Evolutionary conservation across 1,140 invertebrate species (phyloP).

Genomic region (Epicauta chinensis): DNA sequence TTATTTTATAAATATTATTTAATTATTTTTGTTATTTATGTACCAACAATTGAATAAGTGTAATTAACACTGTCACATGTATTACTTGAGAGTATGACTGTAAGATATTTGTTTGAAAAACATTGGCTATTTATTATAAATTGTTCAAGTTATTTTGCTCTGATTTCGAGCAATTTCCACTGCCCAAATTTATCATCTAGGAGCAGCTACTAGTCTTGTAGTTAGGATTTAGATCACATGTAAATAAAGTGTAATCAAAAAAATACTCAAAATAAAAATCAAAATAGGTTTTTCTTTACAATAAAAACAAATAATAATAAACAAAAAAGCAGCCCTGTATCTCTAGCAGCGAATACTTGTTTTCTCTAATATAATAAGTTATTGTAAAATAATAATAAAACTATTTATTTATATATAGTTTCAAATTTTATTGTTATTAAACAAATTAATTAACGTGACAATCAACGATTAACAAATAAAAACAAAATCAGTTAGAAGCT

Average conservation of each 20-base stretch:
- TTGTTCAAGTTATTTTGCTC: slow-evolving; percentile 21
- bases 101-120: slow-evolving; percentile 24
- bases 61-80: slow-evolving; percentile 21
- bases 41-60: slow-evolving; percentile 4
- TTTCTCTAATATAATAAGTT: too few relatives aligned
- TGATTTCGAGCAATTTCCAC: slow-evolving; percentile 17
- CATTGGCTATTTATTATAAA: slow-evolving; percentile 18
- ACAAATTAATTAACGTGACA: too few relatives aligned
- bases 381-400: too few relatives aligned
- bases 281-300: too few relatives aligned
- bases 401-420: too few relatives aligned
- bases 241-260: slow-evolving; percentile 27
- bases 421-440: too few relatives aligned
- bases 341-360: too few relatives aligned
- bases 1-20: slow-evolving; percentile 14
- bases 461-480: too few relatives aligned
- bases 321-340: too few relatives aligned
- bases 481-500: too few relatives aligned
- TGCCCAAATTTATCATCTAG: slow-evolving; percentile 10
- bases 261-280: slow-evolving; percentile 23
- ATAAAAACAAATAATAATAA: too few relatives aligned
- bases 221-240: slow-evolving; percentile 30
- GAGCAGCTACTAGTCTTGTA: slow-evolving; percentile 32
- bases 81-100: slow-evolving; percentile 25
- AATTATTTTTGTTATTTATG: slow-evolving; percentile 14